These are phyloP conservation scores for Drosophila macrothrix DNA, from an alignment of 2,888 invertebrate genomes.

Conservation along the genomic window DNA sequence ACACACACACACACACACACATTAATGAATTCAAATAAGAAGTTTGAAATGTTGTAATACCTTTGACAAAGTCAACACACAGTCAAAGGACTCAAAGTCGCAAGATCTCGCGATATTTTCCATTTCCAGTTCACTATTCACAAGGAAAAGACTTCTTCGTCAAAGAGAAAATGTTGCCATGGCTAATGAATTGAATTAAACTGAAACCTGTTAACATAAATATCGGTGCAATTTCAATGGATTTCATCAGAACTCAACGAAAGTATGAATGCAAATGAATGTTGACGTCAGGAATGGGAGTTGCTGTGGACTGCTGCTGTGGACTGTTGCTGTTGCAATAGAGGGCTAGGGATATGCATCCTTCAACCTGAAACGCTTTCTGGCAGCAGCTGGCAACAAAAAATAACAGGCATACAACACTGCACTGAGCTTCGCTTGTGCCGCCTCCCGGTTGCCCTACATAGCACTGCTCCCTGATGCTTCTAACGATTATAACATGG, in stretches of 20 bases:
- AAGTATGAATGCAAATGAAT: neutral
- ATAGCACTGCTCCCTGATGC: constrained; percentile 21
- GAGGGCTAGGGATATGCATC: neutral
- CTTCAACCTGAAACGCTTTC: neutral
- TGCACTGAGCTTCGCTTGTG: neutral
- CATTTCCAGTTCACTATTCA: neutral
- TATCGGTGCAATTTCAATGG: neutral
- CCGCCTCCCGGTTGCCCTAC: constrained; percentile 25
- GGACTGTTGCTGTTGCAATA: neutral
- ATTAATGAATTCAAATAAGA: constrained; percentile 53
- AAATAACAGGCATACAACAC: constrained; percentile 3
- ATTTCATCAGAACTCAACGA: too few relatives aligned
- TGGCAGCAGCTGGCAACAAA: neutral
- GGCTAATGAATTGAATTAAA: neutral
- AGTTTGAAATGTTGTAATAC: constrained; percentile 71
- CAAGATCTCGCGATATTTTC: neutral
- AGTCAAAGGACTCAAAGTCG: constrained; percentile 43
- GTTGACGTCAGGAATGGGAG: neutral
- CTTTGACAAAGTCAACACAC: constrained; percentile 59
- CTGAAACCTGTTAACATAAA: neutral
- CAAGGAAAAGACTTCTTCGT: neutral
- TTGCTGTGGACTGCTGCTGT: neutral
- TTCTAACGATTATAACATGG: constrained; percentile 45
- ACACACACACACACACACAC: constrained; percentile 17
- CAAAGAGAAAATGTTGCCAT: neutral